These are phyloP conservation scores for Cryptotermes secundus DNA, from an alignment of 1,140 invertebrate species.

Conservation along the genomic window DNA sequence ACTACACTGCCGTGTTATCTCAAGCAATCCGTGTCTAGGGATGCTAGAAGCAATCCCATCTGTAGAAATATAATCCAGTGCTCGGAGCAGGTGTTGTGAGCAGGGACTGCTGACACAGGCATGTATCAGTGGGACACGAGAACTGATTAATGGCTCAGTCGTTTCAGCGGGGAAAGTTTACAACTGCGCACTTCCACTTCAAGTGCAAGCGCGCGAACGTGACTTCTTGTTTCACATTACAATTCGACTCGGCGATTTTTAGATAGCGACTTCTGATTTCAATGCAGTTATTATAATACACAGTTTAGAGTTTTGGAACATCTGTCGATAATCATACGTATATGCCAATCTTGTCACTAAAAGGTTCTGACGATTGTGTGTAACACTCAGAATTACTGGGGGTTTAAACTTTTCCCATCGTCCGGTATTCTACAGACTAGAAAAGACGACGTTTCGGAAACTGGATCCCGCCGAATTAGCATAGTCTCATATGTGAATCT, in stretches of 20 bases:
- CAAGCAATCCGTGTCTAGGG: too few species aligned
- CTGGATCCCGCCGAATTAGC: too few species aligned
- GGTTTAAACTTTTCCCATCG: too few species aligned
- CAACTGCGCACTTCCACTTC: not conserved
- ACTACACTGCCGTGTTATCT: too few species aligned
- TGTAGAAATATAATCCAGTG: not conserved
- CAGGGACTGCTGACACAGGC: not conserved
- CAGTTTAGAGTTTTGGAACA: not conserved
- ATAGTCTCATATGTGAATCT: too few species aligned
- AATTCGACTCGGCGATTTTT: not conserved
- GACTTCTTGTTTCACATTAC: conserved; percentile 8
- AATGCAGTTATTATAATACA: not conserved
- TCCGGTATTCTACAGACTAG: too few species aligned
- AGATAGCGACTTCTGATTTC: not conserved
- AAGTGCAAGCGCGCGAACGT: not conserved
- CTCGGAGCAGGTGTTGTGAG: not conserved
- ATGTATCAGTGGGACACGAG: not conserved
- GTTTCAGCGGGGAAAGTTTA: not conserved
- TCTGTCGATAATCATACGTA: not conserved
- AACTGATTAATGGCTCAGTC: not conserved
- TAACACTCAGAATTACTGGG: too few species aligned
- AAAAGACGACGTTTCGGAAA: too few species aligned
- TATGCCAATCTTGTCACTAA: too few species aligned
- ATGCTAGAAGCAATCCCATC: too few species aligned
- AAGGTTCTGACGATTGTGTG: too few species aligned